Evolutionary conservation across 23 tunicate species (phyloP).

Genomic region (Styela plicata): DNA sequence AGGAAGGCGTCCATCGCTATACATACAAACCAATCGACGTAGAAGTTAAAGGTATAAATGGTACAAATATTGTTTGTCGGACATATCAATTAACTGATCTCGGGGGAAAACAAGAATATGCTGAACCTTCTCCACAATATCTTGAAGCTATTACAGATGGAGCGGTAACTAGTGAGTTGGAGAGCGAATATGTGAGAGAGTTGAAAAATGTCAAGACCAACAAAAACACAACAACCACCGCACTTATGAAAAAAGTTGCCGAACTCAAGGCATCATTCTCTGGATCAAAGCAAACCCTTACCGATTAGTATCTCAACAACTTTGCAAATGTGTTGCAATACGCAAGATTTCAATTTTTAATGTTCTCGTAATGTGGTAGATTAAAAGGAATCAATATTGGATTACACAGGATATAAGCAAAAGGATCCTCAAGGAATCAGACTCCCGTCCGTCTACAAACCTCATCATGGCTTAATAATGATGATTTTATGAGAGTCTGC

Average conservation of each 20-base stretch:
- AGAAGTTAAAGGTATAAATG: not conserved
- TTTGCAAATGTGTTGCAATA: no score
- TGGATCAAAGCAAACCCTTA: no score
- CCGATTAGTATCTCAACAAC: no score
- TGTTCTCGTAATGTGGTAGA: no score
- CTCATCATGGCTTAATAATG: no score
- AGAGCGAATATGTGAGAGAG: constrained; percentile 1
- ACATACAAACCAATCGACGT: constrained; percentile 11
- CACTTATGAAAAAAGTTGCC: constrained; percentile 4
- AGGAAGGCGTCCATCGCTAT: constrained; percentile 8
- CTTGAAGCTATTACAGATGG: constrained; percentile 21
- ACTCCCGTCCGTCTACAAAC: no score
- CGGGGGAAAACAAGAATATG: not conserved
- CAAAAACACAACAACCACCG: constrained; percentile 11
- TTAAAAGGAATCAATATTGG: no score
- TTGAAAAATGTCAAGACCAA: constrained; percentile 19
- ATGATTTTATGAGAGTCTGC: no score
- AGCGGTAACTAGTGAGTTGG: not conserved
- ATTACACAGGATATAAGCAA: no score
- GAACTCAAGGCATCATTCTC: constrained; percentile 8
- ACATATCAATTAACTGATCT: constrained; percentile 13
- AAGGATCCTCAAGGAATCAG: no score
- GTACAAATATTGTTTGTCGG: not conserved
- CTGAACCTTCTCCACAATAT: constrained; percentile 36
- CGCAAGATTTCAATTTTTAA: no score